Base-by-base conservation (phyloP, 2,113 vertebrate species). In the Phaethon lepturus region DNA sequence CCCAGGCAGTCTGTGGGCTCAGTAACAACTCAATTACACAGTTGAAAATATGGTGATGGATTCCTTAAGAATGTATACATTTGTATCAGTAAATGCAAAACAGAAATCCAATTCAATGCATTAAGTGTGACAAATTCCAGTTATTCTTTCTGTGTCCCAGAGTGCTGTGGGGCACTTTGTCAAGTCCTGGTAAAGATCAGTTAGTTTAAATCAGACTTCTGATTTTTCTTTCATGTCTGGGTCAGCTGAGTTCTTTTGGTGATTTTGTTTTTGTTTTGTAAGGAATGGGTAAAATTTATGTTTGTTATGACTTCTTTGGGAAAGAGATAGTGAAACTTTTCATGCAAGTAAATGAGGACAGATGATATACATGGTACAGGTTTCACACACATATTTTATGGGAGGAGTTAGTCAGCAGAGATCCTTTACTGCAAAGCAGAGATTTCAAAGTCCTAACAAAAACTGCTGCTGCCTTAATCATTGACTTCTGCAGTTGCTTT, bases 181-280 rank as follows among this genome's bases (percentile, higher is more conserved):
- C 23, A 60, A 45, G 42, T 66, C 42, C 53, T 90, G 33, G 40
- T 47, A 95, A 95, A 97, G 75, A 82, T 84, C 63, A 92, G n/a
- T 53, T 55, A 79, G 49, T 69, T 79, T 81, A 84, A 92, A 82
- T 76, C 49, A 22, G 31, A 56, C 25, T 13, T 63, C 31, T 44
- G 11, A 0, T 35, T 77, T 64, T 55, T 6, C 23, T 85, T 81
- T 59, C 24, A 38, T 63, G 11, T 38, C 11, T 75, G 42, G 7
- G 9, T 64, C 12, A 5, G 24, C 38, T 38, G 49, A 18, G 7
- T 28, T 53, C 10, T 53, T 25, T 49, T 49, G 22, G 3, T 16
- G 35, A 53, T 47, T 63, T 59, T 7, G 28, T 25, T 76, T 77
- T 58, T 11, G 33, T 62, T 40, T 50, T 45, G 7, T 17, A 56